phyloP scores from a whole-genome alignment of 2,888 invertebrate genomes.

The Romanomermis culicivorax region DNA sequence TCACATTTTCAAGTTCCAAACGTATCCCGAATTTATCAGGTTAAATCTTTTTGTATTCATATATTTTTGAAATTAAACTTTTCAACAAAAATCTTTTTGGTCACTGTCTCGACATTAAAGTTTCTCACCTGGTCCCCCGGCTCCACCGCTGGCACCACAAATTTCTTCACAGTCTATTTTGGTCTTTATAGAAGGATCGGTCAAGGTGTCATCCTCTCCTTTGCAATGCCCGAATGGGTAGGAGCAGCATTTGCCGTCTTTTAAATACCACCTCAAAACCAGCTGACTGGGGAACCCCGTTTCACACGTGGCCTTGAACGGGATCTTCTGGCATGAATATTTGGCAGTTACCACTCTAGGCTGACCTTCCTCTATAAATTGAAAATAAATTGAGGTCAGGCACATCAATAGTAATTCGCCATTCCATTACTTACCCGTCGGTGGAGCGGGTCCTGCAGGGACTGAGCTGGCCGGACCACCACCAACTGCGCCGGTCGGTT shows the following conservation, averaged over 20 bases:
- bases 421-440: too few relatives aligned
- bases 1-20: too few relatives aligned
- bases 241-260: slow-evolving; percentile 4
- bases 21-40: too few relatives aligned
- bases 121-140: background rate
- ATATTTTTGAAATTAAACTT: too few relatives aligned
- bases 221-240: slow-evolving; percentile 5
- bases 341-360: background rate
- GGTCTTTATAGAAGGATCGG: background rate
- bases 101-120: background rate
- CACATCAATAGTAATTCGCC: too few relatives aligned
- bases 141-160: slow-evolving; percentile 3
- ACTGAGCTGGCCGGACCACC: too few relatives aligned
- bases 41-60: too few relatives aligned
- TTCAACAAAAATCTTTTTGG: too few relatives aligned
- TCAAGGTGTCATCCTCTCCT: background rate
- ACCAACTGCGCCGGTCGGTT: background rate
- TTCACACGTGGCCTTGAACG: background rate
- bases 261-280: background rate
- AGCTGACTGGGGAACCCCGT: slow-evolving; percentile 3
- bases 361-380: too few relatives aligned
- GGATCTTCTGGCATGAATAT: background rate
- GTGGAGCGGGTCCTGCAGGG: too few relatives aligned
- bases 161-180: background rate
- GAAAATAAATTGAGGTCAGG: too few relatives aligned